Evolutionary conservation across 2,888 invertebrate genomes (phyloP), one percentile per base, ranked within the genome.

Genomic region (Piscicola geometra): DNA sequence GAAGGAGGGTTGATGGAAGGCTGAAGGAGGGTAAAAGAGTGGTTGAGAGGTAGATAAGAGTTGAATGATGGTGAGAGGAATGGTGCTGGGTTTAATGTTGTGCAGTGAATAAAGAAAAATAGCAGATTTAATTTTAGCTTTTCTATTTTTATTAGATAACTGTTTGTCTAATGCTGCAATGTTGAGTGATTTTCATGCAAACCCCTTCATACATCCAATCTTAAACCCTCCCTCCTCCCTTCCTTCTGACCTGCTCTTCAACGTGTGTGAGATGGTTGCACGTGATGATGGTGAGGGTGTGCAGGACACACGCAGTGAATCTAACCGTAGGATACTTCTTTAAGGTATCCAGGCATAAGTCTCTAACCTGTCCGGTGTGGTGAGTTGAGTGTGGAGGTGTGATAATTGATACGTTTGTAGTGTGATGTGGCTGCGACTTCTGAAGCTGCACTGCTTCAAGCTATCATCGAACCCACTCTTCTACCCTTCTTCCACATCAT

Each of bases 231-330:
- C 30, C 30, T 41, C 41, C 41, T 41, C 41, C n/a, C n/a, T n/a
- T n/a, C n/a, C n/a, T n/a, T 68, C 73, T 56, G 18, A 92, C 92
- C 88, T 97, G 96, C 81, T 91, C 91, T 0, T 94, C 93, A 64
- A 96, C 92, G 85, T 94, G 93, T 0, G 93, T 91, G 18, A 96
- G 89, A 0, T 94, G 94, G 68, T 93, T 91, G 0, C 92, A 90
- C 0, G 95, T 93, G 12, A 97, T 88, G 78, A 92, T 91, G 0
- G 94, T 94, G 75, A 96, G 88, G 0, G 95, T 93, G 80, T 91
- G 90, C 60, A 96, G 88, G 64, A 93, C 93, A 0, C 92, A 91
- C 1, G 90, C 87, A 0, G 92, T 90, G 84, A 93, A 92, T 84
- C 91, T 90, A 82, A 90, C 89, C 0, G 92, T 90, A 15, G 92